phyloP scores from a whole-genome alignment of 2,113 vertebrate genomes.

The Urocynchramus pylzowi region DNA sequence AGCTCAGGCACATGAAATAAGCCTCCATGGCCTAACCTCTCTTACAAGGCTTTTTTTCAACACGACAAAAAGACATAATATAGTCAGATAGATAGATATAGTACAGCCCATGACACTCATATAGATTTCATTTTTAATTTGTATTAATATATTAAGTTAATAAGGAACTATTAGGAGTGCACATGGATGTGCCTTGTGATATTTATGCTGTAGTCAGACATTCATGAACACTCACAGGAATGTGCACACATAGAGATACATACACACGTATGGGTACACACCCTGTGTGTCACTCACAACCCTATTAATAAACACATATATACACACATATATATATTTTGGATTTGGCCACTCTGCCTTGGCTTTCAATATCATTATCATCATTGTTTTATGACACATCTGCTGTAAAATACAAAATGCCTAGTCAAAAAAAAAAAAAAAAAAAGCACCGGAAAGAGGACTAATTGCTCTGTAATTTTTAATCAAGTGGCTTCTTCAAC shows the following conservation, averaged over 20 bases:
- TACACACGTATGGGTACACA: neutral
- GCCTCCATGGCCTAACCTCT: neutral
- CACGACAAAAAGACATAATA: neutral
- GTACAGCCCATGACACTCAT: neutral
- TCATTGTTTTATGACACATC: slow-evolving; percentile 45
- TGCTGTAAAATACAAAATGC: slow-evolving; percentile 42
- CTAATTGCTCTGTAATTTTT: slow-evolving; percentile 71
- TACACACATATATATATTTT: no score
- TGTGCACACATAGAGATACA: neutral
- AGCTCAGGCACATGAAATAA: slow-evolving; percentile 36
- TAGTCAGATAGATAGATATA: neutral
- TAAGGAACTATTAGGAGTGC: neutral
- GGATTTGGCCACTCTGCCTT: neutral
- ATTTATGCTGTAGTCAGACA: neutral
- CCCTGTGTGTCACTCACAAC: neutral
- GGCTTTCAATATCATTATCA: slow-evolving; percentile 35
- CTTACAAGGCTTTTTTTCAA: neutral
- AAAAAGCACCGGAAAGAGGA: slow-evolving; percentile 34
- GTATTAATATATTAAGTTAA: neutral
- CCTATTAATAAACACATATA: neutral
- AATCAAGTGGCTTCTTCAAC: slow-evolving; percentile 68
- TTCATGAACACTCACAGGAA: neutral
- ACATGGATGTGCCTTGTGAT: neutral
- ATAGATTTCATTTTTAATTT: slow-evolving; percentile 16
- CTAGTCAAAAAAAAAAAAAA: neutral